Evolutionary conservation across 2,888 invertebrate genomes (phyloP), one percentile per base, ranked within the genome.

Genomic region (Drosophila dives): DNA sequence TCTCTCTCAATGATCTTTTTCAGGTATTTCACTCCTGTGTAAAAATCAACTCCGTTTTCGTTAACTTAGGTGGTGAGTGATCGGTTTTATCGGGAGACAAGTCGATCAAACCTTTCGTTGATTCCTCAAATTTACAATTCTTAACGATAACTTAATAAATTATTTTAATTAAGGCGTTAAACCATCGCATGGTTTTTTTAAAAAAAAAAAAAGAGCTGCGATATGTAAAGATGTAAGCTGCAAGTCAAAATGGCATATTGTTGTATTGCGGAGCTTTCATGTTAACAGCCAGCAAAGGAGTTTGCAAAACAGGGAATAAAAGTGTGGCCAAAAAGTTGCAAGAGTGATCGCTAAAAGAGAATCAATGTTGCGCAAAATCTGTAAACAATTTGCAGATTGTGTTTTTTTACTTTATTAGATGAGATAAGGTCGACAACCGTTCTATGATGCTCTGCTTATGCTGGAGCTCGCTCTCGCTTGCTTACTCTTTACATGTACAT

Each of bases 371-470:
- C 26, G 33, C 26, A 56, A 58, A 62, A 42, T 42, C 4, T 49
- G 38, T 23, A 64, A 17, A 56, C 6, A 32, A 40, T 60, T 67
- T 53, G 29, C 61, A 56, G 42, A 4, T 26, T 45, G 23, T 45
- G 15, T 17, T 8, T 45, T 3, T 45, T 56, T 20, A 12, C 36
- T 20, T 50, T 50, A 38, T 40, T 32, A 56, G 23, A 55, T 56
- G 23, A 45, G 23, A 68, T 63, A 68, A 79, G 86, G 86, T 89
- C 85, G 85, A 77, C 89, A 85, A 89, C 89, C 89, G 89, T 72
- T 83, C 89, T 77, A 83, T 81, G 84, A 81, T 77, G 72, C 73
- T 64, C 70, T 55, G 60, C 63, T 61, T 66, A 58, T 71, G 50
- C 50, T 65, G 50, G 33, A 54, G 45, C 61, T 32, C 42, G 42